phyloP scores from a whole-genome alignment of 64 coral and sea anemone genomes.

The Actinia equina region DNA sequence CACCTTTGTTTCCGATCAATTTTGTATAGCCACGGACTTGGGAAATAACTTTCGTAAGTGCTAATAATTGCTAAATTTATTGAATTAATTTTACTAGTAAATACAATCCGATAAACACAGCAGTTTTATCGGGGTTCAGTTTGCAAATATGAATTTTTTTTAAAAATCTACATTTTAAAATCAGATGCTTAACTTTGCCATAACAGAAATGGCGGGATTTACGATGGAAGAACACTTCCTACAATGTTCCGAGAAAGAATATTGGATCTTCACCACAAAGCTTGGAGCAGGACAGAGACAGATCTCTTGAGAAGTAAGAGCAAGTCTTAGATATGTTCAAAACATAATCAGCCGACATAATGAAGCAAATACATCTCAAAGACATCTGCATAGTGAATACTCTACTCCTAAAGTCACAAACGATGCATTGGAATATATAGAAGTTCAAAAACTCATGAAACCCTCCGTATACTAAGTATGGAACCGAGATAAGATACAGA shows the following conservation, averaged over 20 bases:
- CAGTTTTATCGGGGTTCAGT: too few relatives aligned
- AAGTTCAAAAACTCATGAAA: slow-evolving; percentile 23
- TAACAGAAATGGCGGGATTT: slow-evolving; percentile 30
- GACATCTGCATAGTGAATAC: neutral
- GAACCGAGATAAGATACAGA: neutral
- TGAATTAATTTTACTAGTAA: neutral
- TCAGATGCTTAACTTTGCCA: neutral
- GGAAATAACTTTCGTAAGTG: neutral
- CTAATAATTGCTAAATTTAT: neutral
- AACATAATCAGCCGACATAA: neutral
- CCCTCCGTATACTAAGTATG: slow-evolving; percentile 15
- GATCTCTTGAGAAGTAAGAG: slow-evolving; percentile 23
- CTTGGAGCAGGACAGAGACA: neutral
- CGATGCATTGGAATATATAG: slow-evolving; percentile 8
- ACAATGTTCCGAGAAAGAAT: slow-evolving; percentile 25
- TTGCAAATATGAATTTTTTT: too few relatives aligned
- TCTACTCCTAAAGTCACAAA: neutral
- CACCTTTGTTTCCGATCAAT: neutral
- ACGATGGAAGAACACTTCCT: slow-evolving; percentile 20
- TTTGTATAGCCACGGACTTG: too few relatives aligned
- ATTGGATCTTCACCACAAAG: slow-evolving; percentile 36
- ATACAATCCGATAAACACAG: too few relatives aligned
- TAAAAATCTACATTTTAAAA: neutral
- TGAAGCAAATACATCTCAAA: slow-evolving; percentile 14
- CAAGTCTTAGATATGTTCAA: slow-evolving; percentile 2